Conservation (phyloP, 2,113 vertebrate species). For the Syrmaticus mikado region DNA sequence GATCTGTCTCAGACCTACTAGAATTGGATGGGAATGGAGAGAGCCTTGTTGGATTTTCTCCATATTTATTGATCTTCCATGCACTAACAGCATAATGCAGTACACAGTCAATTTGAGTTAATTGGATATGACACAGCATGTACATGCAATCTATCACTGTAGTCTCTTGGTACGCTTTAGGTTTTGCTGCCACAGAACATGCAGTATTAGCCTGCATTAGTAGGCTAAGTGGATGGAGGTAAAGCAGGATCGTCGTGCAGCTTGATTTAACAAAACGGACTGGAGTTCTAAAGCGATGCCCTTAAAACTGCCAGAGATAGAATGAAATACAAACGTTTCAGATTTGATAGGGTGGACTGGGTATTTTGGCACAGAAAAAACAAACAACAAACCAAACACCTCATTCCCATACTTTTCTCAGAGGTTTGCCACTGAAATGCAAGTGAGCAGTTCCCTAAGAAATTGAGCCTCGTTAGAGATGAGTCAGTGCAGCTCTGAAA, state of each 20-base stretch:
- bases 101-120: slow-evolving; percentile 95
- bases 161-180: slow-evolving; percentile 87
- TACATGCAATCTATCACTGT: slow-evolving; percentile 92
- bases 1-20: slow-evolving; percentile 88
- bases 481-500: not conserved
- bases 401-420: not conserved
- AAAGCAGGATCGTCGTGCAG: slow-evolving; percentile 35
- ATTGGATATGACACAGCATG: slow-evolving; percentile 97
- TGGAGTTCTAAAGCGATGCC: not conserved
- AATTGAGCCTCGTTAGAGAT: fast-evolving
- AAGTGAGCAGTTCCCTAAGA: not conserved
- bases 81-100: slow-evolving; percentile 90
- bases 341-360: not conserved
- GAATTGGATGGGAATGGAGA: slow-evolving; percentile 79
- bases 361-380: not conserved
- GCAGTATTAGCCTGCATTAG: slow-evolving; percentile 64
- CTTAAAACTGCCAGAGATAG: not conserved
- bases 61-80: slow-evolving; percentile 97
- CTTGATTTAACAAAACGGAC: slow-evolving; percentile 2
- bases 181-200: slow-evolving; percentile 86
- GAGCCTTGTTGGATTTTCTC: slow-evolving; percentile 84
- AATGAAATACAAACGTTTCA: not conserved
- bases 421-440: not conserved
- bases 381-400: not conserved
- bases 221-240: slow-evolving; percentile 61